Conservation (phyloP, 2,888 invertebrate genomes). For the Iselma pallidipennis region DNA sequence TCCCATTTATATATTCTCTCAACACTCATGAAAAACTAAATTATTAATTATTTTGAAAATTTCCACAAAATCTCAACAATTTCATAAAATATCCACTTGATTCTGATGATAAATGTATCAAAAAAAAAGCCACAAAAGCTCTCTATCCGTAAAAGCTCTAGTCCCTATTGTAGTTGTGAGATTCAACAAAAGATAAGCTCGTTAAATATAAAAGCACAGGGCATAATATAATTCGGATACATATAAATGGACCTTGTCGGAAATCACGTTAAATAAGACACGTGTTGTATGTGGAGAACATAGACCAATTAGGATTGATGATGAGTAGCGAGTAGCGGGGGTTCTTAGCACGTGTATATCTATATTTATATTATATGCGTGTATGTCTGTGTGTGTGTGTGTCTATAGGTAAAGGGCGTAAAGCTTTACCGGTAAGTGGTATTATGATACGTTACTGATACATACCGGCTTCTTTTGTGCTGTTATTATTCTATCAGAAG, state of each 20-base stretch:
- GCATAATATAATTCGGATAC: constrained; percentile 39
- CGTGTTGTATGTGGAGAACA: constrained; percentile 43
- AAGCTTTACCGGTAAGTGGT: constrained; percentile 44
- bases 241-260: constrained; percentile 43
- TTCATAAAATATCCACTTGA: neutral
- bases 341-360: constrained; percentile 40
- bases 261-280: constrained; percentile 47
- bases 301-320: constrained; percentile 48
- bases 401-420: constrained; percentile 39
- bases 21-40: too few species aligned
- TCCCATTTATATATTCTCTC: neutral
- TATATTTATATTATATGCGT: too few species aligned
- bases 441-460: constrained; percentile 51
- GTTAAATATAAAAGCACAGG: constrained; percentile 40
- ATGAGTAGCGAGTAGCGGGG: constrained; percentile 23
- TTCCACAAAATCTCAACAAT: neutral
- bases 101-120: neutral
- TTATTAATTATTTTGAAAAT: too few species aligned
- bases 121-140: neutral
- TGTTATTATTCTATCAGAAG: constrained; percentile 28
- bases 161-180: neutral
- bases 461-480: constrained; percentile 37
- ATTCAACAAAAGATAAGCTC: constrained; percentile 40
- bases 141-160: constrained; percentile 10
- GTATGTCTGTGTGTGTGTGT: too few species aligned